Percentiles rank a stretch among this genome's conserved stretches.
phyloP scores from a whole-genome alignment of 2,888 invertebrate genomes.

The Chrysomela aeneicollis region DNA sequence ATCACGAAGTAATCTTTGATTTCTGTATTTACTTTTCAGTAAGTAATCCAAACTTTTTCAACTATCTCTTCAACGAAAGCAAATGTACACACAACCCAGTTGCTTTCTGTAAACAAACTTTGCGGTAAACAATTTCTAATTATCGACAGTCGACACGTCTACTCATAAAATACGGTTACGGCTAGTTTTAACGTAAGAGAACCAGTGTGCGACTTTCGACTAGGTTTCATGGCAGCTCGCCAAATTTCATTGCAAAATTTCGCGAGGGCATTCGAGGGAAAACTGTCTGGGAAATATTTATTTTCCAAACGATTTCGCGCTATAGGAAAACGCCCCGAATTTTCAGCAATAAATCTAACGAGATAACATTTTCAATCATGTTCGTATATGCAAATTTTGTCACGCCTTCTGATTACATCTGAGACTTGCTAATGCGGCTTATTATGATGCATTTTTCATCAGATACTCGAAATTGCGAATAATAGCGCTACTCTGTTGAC shows the following conservation, averaged over 20 bases:
- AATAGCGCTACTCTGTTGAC: too few species aligned
- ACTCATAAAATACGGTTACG: background rate
- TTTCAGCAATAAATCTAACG: background rate
- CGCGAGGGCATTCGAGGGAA: background rate
- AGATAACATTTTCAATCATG: background rate
- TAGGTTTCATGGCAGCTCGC: background rate
- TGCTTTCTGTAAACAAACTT: constrained; percentile 12
- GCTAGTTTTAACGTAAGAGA: too few species aligned
- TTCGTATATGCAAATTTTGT: background rate
- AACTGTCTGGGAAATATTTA: background rate
- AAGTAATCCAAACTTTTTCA: constrained; percentile 1
- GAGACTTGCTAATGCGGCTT: background rate
- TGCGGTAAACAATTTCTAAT: constrained; percentile 1
- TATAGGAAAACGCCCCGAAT: background rate
- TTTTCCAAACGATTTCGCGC: background rate
- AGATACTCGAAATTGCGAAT: too few species aligned
- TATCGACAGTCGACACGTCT: background rate
- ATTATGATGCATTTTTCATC: background rate
- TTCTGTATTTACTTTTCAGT: constrained; percentile 20
- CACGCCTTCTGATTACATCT: background rate
- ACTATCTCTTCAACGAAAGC: constrained; percentile 22
- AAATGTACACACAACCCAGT: constrained; percentile 32
- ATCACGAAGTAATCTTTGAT: background rate
- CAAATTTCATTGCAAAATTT: background rate
- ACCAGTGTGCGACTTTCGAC: background rate